Conservation (phyloP, 2,888 invertebrate genomes). For the Cryptocephalus primarius region DNA sequence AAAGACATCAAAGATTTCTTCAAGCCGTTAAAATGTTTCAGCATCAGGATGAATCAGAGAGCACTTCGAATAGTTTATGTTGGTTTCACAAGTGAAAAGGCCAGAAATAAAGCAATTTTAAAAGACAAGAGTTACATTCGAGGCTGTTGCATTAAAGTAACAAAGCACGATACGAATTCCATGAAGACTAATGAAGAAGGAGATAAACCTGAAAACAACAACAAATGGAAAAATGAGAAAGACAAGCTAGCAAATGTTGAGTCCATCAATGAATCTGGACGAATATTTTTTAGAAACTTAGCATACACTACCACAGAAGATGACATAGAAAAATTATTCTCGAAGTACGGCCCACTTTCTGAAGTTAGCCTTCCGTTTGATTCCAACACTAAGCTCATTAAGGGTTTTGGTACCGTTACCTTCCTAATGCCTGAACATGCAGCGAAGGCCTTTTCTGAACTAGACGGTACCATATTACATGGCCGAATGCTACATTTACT, state of each 20-base stretch:
- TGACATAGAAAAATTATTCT: slow-evolving; percentile 72
- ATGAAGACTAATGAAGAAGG: slow-evolving; percentile 16
- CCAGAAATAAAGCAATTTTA: slow-evolving; percentile 64
- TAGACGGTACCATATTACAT: slow-evolving; percentile 86
- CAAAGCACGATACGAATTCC: slow-evolving; percentile 23
- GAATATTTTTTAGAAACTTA: slow-evolving; percentile 86
- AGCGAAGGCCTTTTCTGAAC: slow-evolving; percentile 69
- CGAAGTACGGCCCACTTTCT: slow-evolving; percentile 72
- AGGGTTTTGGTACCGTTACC: slow-evolving; percentile 89
- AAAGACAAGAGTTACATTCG: slow-evolving; percentile 75
- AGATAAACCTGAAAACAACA: slow-evolving; percentile 22
- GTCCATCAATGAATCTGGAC: slow-evolving; percentile 78
- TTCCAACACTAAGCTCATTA: slow-evolving; percentile 63
- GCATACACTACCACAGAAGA: slow-evolving; percentile 78
- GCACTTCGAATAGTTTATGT: slow-evolving; percentile 80
- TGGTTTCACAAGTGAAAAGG: slow-evolving; percentile 77
- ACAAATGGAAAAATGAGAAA: slow-evolving; percentile 53
- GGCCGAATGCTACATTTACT: slow-evolving; percentile 90
- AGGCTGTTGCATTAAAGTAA: too few species aligned
- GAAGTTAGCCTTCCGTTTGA: slow-evolving; percentile 89
- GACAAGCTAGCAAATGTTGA: slow-evolving; percentile 60
- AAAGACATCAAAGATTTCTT: slow-evolving; percentile 79
- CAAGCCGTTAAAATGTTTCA: slow-evolving; percentile 64
- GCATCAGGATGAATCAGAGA: slow-evolving; percentile 67
- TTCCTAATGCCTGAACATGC: slow-evolving; percentile 95